phyloP scores from a whole-genome alignment of 2,888 invertebrate species.

The Mimumesa dahlbomi region DNA sequence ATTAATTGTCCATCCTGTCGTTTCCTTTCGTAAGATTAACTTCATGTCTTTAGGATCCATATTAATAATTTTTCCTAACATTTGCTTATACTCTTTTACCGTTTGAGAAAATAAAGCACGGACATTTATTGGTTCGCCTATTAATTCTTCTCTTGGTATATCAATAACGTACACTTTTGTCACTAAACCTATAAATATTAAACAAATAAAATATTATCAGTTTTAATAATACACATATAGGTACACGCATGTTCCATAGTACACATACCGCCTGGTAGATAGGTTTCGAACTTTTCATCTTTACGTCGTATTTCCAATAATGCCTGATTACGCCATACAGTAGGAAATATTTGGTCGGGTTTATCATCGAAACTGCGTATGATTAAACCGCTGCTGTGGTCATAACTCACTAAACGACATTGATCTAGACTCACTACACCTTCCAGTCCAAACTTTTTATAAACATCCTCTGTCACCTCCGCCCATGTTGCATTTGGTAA shows the following conservation, averaged over 20 bases:
- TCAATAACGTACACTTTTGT: conserved; percentile 85
- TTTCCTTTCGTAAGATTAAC: conserved; percentile 82
- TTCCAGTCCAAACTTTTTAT: conserved; percentile 83
- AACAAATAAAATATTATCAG: conserved; percentile 44
- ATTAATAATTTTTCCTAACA: conserved; percentile 81
- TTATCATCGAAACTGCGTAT: conserved; percentile 85
- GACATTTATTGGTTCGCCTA: conserved; percentile 84
- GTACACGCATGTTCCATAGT: not conserved
- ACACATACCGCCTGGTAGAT: conserved; percentile 83
- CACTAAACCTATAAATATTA: conserved; percentile 79
- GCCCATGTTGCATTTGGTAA: conserved; percentile 83
- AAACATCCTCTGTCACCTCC: conserved; percentile 83
- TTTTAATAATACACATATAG: not conserved
- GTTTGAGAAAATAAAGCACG: conserved; percentile 83
- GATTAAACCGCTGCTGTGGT: conserved; percentile 84
- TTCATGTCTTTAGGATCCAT: conserved; percentile 79
- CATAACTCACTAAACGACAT: conserved; percentile 88
- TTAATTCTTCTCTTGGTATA: conserved; percentile 83
- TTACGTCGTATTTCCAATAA: conserved; percentile 85
- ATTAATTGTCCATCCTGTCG: conserved; percentile 81
- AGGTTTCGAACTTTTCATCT: conserved; percentile 84
- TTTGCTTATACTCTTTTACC: conserved; percentile 82
- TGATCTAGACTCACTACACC: conserved; percentile 84
- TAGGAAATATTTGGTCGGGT: too few species aligned
- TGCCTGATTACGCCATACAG: too few species aligned